A percentile compares a stretch with the other conserved stretches of the same genome.
These are phyloP conservation scores for Lepisosteus oculatus DNA, from an alignment of 2,113 vertebrate genomes.

Conservation along the genomic window DNA sequence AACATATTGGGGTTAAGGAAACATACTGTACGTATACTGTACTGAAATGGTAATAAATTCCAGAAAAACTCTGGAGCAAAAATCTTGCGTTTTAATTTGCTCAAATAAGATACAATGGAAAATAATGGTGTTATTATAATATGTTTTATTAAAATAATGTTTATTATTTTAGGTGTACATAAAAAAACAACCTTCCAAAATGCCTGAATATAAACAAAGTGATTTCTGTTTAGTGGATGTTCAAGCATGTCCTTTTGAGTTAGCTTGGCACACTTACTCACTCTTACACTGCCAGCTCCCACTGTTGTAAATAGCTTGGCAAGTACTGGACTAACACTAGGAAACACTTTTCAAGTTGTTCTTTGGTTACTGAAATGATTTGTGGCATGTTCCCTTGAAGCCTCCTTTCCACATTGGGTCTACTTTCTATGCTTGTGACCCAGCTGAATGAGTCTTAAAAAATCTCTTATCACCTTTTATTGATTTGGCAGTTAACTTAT, in stretches of 20 bases:
- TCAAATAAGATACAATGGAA: too few relatives aligned
- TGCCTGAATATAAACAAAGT: conserved; percentile 14
- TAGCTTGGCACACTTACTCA: neutral
- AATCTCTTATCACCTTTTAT: conserved; percentile 5
- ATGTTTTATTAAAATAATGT: too few relatives aligned
- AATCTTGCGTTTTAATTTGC: too few relatives aligned
- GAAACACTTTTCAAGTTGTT: conserved; percentile 4
- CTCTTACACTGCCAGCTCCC: neutral
- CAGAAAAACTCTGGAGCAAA: too few relatives aligned
- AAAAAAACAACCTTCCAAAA: too few relatives aligned
- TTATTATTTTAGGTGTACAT: too few relatives aligned
- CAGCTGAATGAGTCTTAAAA: neutral
- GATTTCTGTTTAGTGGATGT: conserved; percentile 18
- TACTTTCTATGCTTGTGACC: neutral
- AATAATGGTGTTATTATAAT: too few relatives aligned
- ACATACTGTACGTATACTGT: too few relatives aligned
- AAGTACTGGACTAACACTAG: neutral
- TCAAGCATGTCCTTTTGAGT: conserved; percentile 1
- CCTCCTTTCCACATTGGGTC: neutral
- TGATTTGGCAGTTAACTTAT: neutral
- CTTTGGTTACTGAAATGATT: neutral
- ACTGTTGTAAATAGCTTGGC: neutral
- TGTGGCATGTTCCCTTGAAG: neutral
- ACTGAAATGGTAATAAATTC: too few relatives aligned
- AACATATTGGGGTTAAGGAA: too few relatives aligned